Evolutionary conservation across 2,113 vertebrate genomes (phyloP).

Genomic region (Nycticryphes semicollaris): DNA sequence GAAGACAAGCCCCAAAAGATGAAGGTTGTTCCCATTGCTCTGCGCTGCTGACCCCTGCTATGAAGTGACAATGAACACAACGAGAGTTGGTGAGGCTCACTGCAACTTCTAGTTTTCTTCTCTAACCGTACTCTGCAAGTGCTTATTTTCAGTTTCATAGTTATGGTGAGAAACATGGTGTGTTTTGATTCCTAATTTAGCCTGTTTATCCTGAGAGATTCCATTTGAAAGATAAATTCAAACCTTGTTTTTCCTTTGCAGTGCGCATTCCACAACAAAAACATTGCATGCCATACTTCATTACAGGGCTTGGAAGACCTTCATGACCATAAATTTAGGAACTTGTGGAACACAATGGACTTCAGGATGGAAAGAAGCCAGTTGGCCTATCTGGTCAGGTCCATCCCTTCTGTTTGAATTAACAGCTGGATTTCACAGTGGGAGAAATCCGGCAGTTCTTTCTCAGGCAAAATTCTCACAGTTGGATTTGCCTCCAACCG

Average conservation of each 20-base stretch:
- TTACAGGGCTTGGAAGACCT: slow-evolving; percentile 56
- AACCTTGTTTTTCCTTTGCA: slow-evolving; percentile 51
- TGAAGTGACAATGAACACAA: neutral
- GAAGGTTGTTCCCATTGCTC: neutral
- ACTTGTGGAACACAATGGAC: slow-evolving; percentile 61
- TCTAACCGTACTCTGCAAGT: neutral
- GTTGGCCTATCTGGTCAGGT: slow-evolving; percentile 66
- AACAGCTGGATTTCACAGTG: slow-evolving; percentile 66
- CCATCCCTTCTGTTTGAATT: slow-evolving; percentile 69
- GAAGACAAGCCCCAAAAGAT: neutral
- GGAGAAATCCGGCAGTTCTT: slow-evolving; percentile 66
- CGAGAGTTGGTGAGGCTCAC: neutral
- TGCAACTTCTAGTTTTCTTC: neutral
- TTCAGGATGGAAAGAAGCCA: slow-evolving; percentile 57
- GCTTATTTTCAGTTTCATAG: slow-evolving; percentile 40
- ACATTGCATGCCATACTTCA: slow-evolving; percentile 39
- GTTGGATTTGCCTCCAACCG: slow-evolving; percentile 56
- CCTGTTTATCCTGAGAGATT: slow-evolving; percentile 47
- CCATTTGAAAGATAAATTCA: slow-evolving; percentile 46
- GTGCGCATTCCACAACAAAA: slow-evolving; percentile 27
- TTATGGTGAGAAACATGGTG: slow-evolving; percentile 45
- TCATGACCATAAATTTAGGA: slow-evolving; percentile 62
- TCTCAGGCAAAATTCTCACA: slow-evolving; percentile 65
- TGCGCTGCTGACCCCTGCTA: neutral
- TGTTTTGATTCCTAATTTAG: slow-evolving; percentile 60